phyloP scores from a whole-genome alignment of 2,113 vertebrate genomes.

The Paracanthobrama guichenoti region DNA sequence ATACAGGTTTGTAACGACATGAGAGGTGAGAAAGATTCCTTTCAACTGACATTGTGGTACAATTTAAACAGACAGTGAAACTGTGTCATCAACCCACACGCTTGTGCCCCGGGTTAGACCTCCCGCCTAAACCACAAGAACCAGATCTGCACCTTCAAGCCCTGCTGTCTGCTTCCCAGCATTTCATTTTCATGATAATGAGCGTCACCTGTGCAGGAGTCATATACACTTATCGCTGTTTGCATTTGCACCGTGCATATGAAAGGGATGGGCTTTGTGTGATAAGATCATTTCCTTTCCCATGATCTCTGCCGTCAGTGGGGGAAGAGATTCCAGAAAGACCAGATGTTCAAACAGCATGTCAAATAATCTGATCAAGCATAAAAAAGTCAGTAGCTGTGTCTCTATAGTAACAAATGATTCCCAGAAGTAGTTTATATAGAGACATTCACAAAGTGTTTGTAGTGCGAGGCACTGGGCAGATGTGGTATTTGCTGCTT shows the following conservation, averaged over 20 bases:
- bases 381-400: not conserved
- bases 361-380: not conserved
- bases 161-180: not conserved
- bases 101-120: not conserved
- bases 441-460: not conserved
- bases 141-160: not conserved
- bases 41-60: constrained; percentile 2
- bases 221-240: not conserved
- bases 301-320: not conserved
- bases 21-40: too few relatives aligned
- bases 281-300: constrained; percentile 41
- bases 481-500: constrained; percentile 1
- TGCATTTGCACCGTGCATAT: constrained; percentile 23
- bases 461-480: not conserved
- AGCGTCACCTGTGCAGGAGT: not conserved
- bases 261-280: not conserved
- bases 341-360: constrained; percentile 1
- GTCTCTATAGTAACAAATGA: not conserved
- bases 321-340: not conserved
- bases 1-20: not conserved
- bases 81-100: constrained; percentile 21
- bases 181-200: constrained; percentile 12
- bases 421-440: not conserved
- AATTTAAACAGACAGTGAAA: not conserved
- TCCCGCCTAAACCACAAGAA: constrained; percentile 40